phyloP scores from a whole-genome alignment of 2,797 vertebrate genomes.

The Diglossa cyanea region DNA sequence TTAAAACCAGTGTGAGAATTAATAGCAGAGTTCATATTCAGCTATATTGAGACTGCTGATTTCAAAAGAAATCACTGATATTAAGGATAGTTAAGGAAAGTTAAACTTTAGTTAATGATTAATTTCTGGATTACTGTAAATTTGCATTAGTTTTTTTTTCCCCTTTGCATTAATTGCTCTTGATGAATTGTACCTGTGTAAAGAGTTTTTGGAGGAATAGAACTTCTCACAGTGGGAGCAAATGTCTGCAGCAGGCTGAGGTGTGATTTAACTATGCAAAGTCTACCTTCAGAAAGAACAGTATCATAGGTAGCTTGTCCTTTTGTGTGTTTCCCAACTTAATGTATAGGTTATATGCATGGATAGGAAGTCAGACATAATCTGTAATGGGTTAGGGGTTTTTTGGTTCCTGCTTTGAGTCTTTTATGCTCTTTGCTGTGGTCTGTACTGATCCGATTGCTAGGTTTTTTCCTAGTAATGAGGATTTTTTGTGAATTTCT shows the following conservation, averaged over 20 bases:
- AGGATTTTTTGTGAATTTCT: not conserved
- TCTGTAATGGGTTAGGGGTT: rapidly evolving
- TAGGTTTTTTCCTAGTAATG: not conserved
- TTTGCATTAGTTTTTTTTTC: not conserved
- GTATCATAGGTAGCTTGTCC: not conserved
- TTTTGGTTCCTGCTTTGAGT: not conserved
- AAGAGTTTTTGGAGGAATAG: not conserved
- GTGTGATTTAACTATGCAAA: not conserved
- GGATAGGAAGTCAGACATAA: not conserved
- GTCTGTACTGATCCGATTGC: not conserved
- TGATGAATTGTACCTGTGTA: not conserved
- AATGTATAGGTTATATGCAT: not conserved
- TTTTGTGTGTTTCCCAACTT: not conserved
- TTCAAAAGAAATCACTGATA: not conserved
- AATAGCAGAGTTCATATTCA: not conserved
- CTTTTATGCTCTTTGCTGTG: not conserved
- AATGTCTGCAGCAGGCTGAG: not conserved
- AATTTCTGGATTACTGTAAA: not conserved
- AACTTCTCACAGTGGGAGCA: not conserved
- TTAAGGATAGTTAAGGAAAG: not conserved
- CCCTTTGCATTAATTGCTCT: not conserved
- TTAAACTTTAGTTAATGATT: not conserved
- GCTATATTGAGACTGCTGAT: not conserved
- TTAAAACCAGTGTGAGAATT: not conserved
- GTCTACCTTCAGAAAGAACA: not conserved